Conservation (phyloP, 2,888 invertebrate genomes). For the Caenorhabditis becei region DNA sequence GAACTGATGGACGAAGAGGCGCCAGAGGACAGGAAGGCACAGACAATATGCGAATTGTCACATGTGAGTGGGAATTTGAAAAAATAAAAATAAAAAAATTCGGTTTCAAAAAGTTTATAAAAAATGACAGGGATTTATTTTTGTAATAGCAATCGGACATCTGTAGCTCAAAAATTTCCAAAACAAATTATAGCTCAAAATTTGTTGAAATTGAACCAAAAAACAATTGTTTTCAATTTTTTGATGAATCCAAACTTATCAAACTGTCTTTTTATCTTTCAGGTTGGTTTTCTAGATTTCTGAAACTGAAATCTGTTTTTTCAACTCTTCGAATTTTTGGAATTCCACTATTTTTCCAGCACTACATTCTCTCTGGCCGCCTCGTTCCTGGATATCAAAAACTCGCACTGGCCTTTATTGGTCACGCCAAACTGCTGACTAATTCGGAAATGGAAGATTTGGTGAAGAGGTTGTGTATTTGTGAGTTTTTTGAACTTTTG, state of each 20-base stretch:
- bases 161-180: neutral
- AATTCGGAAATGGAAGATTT: conserved; percentile 12
- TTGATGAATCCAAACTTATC: no score
- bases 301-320: neutral
- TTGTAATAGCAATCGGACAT: neutral
- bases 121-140: neutral
- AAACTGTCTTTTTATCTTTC: no score
- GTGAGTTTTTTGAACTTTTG: conserved; percentile 25
- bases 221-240: neutral
- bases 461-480: conserved; percentile 23
- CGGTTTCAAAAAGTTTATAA: neutral
- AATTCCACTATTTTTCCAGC: no score
- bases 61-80: conserved; percentile 33
- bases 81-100: neutral
- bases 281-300: no score
- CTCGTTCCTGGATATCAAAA: conserved; percentile 11
- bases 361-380: conserved; percentile 22
- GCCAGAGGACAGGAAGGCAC: conserved; percentile 38
- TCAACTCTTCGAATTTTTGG: no score
- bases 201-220: neutral
- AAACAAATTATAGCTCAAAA: neutral
- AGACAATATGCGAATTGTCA: conserved; percentile 35
- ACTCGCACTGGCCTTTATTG: conserved; percentile 15
- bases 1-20: conserved; percentile 44
- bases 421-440: neutral